Conservation (phyloP, 1,140 invertebrate genomes). For the Asobara japonica region DNA sequence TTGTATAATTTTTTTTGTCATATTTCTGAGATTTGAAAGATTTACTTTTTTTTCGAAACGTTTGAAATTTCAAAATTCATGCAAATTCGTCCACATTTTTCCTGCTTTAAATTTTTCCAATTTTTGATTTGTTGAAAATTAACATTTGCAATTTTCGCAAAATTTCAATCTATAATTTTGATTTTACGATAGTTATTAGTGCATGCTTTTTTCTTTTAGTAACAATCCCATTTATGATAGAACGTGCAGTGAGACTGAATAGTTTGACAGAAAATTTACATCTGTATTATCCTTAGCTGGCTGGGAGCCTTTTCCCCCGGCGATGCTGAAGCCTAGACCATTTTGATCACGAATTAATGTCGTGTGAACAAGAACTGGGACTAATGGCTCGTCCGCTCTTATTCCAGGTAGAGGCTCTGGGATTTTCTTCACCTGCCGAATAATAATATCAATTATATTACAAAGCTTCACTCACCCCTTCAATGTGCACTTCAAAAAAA, state of each 20-base stretch:
- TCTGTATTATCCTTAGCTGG: constrained; percentile 78
- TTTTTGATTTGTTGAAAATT: too few species aligned
- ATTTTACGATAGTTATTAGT: too few species aligned
- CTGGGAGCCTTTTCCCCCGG: constrained; percentile 90
- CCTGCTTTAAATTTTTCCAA: background rate
- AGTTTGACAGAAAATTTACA: constrained; percentile 58
- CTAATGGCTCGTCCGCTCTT: constrained; percentile 55
- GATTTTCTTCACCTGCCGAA: constrained; percentile 57
- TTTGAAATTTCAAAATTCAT: too few species aligned
- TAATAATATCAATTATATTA: constrained; percentile 22
- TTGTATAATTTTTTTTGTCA: too few species aligned
- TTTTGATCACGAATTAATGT: constrained; percentile 90
- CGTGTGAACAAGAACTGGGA: constrained; percentile 75
- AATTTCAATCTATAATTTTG: too few species aligned
- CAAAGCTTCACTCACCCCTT: background rate
- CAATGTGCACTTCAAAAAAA: background rate
- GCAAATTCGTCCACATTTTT: background rate
- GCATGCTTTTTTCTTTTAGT: too few species aligned
- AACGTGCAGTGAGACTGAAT: too few species aligned
- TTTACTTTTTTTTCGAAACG: too few species aligned
- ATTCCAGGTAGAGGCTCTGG: constrained; percentile 56
- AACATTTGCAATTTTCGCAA: background rate
- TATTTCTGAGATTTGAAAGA: too few species aligned
- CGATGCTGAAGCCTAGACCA: constrained; percentile 94
- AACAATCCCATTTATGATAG: too few species aligned